A percentile compares a stretch with the other conserved stretches of the same genome.
These are phyloP conservation scores for Nylanderia fulva DNA, from an alignment of 1,140 invertebrate species.

Conservation along the genomic window DNA sequence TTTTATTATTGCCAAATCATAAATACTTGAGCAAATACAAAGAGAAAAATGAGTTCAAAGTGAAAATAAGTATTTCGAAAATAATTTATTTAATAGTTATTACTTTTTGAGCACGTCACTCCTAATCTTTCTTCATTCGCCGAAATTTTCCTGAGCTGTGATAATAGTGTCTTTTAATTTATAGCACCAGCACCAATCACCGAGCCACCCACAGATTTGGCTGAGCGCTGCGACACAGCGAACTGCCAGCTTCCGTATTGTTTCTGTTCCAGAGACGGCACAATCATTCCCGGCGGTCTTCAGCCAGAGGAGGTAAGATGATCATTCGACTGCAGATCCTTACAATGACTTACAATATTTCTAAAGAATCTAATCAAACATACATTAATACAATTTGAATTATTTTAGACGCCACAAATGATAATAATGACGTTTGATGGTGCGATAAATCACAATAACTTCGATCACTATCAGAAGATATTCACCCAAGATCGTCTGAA, in stretches of 20 bases:
- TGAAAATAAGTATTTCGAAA: not conserved
- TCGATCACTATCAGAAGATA: slow-evolving; percentile 94
- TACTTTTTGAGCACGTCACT: not conserved
- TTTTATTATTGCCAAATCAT: not conserved
- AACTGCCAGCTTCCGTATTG: slow-evolving; percentile 95
- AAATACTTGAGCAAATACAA: not conserved
- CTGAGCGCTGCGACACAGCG: slow-evolving; percentile 91
- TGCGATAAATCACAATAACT: slow-evolving; percentile 96
- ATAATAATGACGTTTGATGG: slow-evolving; percentile 97
- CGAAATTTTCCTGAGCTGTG: not conserved
- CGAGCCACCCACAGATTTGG: slow-evolving; percentile 92
- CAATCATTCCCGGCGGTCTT: slow-evolving; percentile 93
- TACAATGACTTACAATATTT: not conserved
- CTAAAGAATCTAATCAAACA: not conserved
- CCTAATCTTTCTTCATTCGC: not conserved
- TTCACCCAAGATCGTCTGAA: slow-evolving; percentile 93
- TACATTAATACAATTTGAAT: not conserved
- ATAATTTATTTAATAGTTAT: not conserved
- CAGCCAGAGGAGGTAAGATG: slow-evolving; percentile 91
- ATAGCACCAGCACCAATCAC: slow-evolving; percentile 92
- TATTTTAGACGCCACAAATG: slow-evolving; percentile 95
- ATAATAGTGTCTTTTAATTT: slow-evolving; percentile 62
- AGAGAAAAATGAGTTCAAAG: not conserved
- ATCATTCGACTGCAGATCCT: not conserved
- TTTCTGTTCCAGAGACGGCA: slow-evolving; percentile 97